These are phyloP conservation scores for Pedionomus torquatus DNA, from an alignment of 2,113 vertebrate species.

Conservation along the genomic window DNA sequence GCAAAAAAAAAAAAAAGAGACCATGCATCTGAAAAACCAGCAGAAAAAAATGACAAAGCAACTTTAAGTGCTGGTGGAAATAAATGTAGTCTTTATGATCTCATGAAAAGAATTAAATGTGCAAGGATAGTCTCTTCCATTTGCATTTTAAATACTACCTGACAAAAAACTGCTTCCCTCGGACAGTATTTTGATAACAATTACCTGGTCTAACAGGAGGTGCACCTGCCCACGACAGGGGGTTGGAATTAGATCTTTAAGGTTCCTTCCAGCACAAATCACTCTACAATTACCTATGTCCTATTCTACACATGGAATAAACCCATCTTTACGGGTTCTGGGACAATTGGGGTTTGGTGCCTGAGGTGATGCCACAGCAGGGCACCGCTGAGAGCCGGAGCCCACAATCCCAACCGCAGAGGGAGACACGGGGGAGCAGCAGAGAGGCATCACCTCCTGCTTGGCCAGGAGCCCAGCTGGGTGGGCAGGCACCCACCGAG, in stretches of 20 bases:
- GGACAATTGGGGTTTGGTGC: background rate
- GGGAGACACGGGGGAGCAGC: background rate
- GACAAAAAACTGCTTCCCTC: background rate
- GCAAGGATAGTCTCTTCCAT: background rate
- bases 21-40: background rate
- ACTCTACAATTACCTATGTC: background rate
- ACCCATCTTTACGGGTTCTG: background rate
- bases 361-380: background rate
- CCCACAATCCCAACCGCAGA: accelerated
- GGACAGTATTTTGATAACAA: background rate
- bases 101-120: background rate
- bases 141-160: background rate
- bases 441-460: background rate
- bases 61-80: background rate
- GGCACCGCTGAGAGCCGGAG: background rate
- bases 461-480: background rate
- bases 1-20: background rate
- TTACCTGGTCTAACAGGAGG: background rate
- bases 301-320: accelerated
- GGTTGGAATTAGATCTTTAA: too few species aligned
- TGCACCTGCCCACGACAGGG: too few species aligned
- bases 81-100: background rate
- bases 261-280: too few species aligned
- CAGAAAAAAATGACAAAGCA: background rate
- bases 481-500: background rate